A percentile compares a stretch with the other conserved stretches of the same genome.
These are phyloP conservation scores for Lasaia peninsularis DNA, from an alignment of 1,140 invertebrate species.

Conservation along the genomic window DNA sequence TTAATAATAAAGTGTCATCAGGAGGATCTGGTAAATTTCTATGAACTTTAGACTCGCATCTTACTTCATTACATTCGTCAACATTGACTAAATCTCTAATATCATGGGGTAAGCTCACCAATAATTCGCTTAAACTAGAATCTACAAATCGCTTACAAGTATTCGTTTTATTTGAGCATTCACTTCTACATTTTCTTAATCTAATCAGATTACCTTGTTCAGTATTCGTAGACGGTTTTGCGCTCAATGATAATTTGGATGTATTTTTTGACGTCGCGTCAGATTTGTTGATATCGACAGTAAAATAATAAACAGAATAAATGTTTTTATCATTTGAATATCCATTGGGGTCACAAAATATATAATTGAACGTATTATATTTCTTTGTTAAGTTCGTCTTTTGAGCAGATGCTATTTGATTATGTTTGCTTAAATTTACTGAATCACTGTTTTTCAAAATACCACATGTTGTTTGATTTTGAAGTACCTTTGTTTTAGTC, in stretches of 20 bases:
- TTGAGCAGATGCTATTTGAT: not conserved
- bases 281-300: conserved; percentile 37
- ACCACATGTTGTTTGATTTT: too few species aligned
- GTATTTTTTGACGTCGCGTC: conserved; percentile 4
- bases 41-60: conserved; percentile 38
- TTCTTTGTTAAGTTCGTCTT: not conserved
- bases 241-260: conserved; percentile 24
- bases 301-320: conserved; percentile 57
- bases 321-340: conserved; percentile 36
- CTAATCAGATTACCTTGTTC: conserved; percentile 28
- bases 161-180: conserved; percentile 32
- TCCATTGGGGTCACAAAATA: conserved; percentile 40
- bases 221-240: conserved; percentile 19
- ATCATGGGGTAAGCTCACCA: conserved; percentile 39
- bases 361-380: conserved; percentile 38
- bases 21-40: conserved; percentile 32
- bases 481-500: too few species aligned
- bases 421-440: conserved; percentile 19
- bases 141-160: not conserved
- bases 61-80: conserved; percentile 41
- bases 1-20: conserved; percentile 44
- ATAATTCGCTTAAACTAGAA: conserved; percentile 33
- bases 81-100: conserved; percentile 27
- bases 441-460: conserved; percentile 25
- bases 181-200: conserved; percentile 38